phyloP scores from a whole-genome alignment of 2,888 invertebrate species.

The Eupithecia vulgata region DNA sequence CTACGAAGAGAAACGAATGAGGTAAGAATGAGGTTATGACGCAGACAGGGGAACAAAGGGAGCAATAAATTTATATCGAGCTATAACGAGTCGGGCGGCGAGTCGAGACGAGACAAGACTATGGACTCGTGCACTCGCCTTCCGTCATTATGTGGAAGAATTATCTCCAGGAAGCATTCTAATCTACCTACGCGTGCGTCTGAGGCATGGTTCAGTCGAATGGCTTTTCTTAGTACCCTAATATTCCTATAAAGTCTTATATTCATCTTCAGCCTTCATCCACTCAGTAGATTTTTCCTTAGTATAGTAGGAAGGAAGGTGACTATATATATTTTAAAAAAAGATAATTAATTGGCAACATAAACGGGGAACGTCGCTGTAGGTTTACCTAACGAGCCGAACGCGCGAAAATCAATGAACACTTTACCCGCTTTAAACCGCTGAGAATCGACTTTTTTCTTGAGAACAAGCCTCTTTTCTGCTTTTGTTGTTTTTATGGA shows the following conservation, averaged over 20 bases:
- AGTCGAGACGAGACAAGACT: slow-evolving; percentile 48
- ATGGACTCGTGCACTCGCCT: slow-evolving; percentile 36
- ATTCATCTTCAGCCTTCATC: background rate
- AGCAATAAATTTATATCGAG: slow-evolving; percentile 61
- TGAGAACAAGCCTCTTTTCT: slow-evolving; percentile 4
- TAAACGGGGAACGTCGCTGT: background rate
- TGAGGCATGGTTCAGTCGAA: background rate
- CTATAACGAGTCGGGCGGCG: slow-evolving; percentile 52
- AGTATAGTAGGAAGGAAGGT: too few relatives aligned
- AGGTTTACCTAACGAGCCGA: background rate
- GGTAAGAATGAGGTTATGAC: slow-evolving; percentile 13
- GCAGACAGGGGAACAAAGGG: slow-evolving; percentile 47
- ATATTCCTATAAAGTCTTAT: background rate
- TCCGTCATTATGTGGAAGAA: background rate
- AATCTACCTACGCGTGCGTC: background rate
- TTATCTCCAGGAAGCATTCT: background rate
- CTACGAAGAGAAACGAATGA: slow-evolving; percentile 1
- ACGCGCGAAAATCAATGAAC: background rate
- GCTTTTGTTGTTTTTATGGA: background rate
- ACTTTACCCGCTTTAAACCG: background rate
- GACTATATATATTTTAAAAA: background rate
- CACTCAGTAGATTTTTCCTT: background rate
- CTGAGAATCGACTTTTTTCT: background rate
- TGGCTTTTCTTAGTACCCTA: background rate
- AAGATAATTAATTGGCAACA: background rate